A percentile compares a stretch with the other conserved stretches of the same genome.
Evolutionary conservation across 2,113 vertebrate genomes (phyloP).

Genomic region (Kryptolebias marmoratus): DNA sequence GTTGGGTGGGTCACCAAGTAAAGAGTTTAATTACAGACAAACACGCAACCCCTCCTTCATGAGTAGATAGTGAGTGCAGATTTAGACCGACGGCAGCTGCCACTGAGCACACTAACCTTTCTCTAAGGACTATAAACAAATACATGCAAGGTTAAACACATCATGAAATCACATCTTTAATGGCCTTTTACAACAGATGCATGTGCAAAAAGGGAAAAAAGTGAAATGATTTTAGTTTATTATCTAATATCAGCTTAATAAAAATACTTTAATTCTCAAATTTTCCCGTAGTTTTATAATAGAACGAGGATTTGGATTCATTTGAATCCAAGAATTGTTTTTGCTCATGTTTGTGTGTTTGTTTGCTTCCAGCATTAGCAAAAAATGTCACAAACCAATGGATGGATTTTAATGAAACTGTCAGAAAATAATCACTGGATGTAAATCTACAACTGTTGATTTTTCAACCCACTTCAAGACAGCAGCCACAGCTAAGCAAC

Average conservation of each 20-base stretch:
- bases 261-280: no score
- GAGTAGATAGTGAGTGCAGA: slow-evolving; percentile 53
- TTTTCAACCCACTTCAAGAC: no score
- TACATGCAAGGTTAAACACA: not conserved
- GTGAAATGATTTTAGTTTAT: not conserved
- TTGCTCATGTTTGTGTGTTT: no score
- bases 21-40: slow-evolving; percentile 69
- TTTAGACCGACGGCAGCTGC: slow-evolving; percentile 64
- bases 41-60: slow-evolving; percentile 54
- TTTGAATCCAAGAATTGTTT: no score
- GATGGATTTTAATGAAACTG: no score
- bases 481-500: no score
- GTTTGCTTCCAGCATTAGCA: no score
- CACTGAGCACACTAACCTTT: slow-evolving; percentile 20
- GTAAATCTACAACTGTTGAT: no score
- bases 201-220: not conserved
- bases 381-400: no score
- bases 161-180: not conserved
- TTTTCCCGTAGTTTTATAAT: no score
- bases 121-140: slow-evolving; percentile 40
- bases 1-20: slow-evolving; percentile 49
- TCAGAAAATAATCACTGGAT: no score
- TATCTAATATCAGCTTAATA: not conserved
- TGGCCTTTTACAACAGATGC: not conserved
- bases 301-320: no score